Base-by-base conservation (phyloP, 2,113 vertebrate species). In the Dasyprocta punctata region DNA sequence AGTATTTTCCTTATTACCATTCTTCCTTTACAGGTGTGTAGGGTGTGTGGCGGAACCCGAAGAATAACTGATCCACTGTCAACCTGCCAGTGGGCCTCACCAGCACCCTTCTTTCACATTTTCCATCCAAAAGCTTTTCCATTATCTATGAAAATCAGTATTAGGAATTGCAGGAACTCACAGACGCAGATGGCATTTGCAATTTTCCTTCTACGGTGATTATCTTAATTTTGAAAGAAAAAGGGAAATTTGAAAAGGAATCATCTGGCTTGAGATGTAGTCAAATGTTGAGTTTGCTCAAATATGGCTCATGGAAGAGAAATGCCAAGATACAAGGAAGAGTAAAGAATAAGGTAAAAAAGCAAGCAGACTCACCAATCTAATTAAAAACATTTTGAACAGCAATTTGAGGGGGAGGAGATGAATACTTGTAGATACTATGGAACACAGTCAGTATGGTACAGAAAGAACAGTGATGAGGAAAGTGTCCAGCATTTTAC, bases 401-500 rank as follows among this genome's bases (percentile, higher is more conserved):
- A 86, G 78, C 96, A 95, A 85, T 95, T 73, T 86, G 77, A 96
- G 65, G 54, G n/a, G 61, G 69, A 85, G 56, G 81, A 73, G 33
- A 85, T 44, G 78, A 87, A 78, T 60, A 12, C 52, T 88, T 56
- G 54, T 94, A 92, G 77, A 78, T 69, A 58, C 56, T 88, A 87
- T 36, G 61, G 73, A 86, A 97, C 89, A 67, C 47, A 78, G 75
- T 38, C 0, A 16, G 63, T 73, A 80, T 7, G 12, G 52, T 22
- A 17, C 6, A 94, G 96, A 92, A 61, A 88, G 82, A 86, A 54
- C 7, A 47, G 47, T 60, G 61, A 63, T 49, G 77, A 65, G 13
- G 78, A 47, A 90, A 58, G 77, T 90, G 60, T 54, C 88, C 54
- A 77, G 77, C 86, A 90, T 96, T 96, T 97, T 96, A 84, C 88